Evolutionary conservation across 2,797 vertebrate species (phyloP), one percentile per base, ranked within the genome.

Genomic region (Lithobates sylvaticus): DNA sequence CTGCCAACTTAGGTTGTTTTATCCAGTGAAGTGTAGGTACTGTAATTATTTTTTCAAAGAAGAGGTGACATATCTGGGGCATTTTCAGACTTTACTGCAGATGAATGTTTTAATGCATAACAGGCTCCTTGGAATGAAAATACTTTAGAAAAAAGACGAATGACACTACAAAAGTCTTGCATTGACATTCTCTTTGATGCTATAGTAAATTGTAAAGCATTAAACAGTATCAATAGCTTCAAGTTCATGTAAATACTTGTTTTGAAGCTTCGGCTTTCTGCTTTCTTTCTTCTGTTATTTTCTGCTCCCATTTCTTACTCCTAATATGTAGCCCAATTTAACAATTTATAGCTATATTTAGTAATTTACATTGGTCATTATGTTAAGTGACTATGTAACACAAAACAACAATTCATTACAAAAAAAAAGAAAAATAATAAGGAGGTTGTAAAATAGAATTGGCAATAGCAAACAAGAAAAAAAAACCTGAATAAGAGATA

Each of bases 51-150:
- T 83, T 78, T 84, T 61, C 44, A 79, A 83, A 83, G 61, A 73
- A 23, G 29, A 29, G 58, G 69, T 87, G 86, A 87, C 86, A 84
- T 76, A 87, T 83, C 81, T 87, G 44, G 86, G 86, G 70, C 86
- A 83, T 78, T 76, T 79, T 26, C 76, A 74, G 32, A 78, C 85
- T 82, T 39, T 64, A 34, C 74, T 76, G 65, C 74, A 83, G 75
- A 44, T 69, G 76, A 83, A 84, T 73, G 44, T 78, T 50, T 70
- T 79, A 74, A 36, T 47, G 65, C 76, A 87, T 74, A 75, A 26
- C 75, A 75, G 69, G 32, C 54, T 83, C 32, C n/a, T 70, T 42
- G 64, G 80, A 72, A 73, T 77, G 50, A 83, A 79, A 70, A 78
- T 78, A 73, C 50, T 78, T n/a, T 32, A 61, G 64, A 26, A 75